These are phyloP conservation scores for Luehdorfia chinensis DNA, from an alignment of 1,140 invertebrate species.

Conservation along the genomic window DNA sequence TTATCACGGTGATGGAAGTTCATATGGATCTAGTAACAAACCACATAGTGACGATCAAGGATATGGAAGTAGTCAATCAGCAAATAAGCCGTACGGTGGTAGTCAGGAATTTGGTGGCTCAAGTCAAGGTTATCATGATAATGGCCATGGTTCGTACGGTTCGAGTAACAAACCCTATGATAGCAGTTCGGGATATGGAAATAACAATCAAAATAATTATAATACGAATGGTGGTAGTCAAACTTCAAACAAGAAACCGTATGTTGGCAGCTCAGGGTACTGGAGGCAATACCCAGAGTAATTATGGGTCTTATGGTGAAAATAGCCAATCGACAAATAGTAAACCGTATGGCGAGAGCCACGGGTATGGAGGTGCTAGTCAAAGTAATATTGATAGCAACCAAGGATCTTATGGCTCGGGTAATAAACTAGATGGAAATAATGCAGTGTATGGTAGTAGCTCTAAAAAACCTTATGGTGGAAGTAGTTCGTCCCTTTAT, in stretches of 20 bases:
- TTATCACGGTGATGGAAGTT: not conserved
- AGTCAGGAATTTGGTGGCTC: not conserved
- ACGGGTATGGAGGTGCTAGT: not conserved
- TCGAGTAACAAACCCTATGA: not conserved
- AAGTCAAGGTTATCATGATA: not conserved
- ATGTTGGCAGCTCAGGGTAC: not conserved
- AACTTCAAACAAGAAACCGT: conserved; percentile 9
- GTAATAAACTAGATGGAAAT: not conserved
- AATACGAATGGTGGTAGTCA: conserved; percentile 2
- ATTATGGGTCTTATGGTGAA: conserved; percentile 3
- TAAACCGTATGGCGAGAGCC: conserved; percentile 3
- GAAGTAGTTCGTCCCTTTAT: not conserved
- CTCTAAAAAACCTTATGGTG: conserved; percentile 6
- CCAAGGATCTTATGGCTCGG: not conserved
- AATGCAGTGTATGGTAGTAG: not conserved
- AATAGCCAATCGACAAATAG: conserved; percentile 1
- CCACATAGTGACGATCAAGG: not conserved
- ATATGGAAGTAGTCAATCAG: not conserved
- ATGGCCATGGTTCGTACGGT: not conserved
- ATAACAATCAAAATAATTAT: conserved; percentile 3
- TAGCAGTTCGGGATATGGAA: conserved; percentile 1
- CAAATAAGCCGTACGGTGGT: conserved; percentile 3
- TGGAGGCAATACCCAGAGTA: conserved; percentile 1
- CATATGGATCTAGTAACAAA: not conserved
- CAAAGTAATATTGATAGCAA: not conserved